Evolutionary conservation across 2,797 vertebrate genomes (phyloP).

Genomic region (Rhinophrynus dorsalis): DNA sequence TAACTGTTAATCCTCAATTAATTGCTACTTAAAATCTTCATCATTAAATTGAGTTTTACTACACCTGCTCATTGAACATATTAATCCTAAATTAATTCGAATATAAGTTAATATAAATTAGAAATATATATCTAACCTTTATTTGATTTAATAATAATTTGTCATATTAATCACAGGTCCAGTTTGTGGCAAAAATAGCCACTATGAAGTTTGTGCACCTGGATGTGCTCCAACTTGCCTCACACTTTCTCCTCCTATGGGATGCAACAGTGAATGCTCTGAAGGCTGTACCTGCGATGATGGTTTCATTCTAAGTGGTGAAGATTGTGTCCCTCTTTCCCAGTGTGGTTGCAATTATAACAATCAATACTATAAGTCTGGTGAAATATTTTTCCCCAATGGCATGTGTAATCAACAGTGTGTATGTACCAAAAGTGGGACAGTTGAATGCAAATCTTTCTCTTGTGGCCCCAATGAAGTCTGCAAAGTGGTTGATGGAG

Average conservation of each 20-base stretch:
- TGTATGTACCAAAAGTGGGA: slow-evolving; percentile 53
- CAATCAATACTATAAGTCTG: slow-evolving; percentile 55
- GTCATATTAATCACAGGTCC: slow-evolving; percentile 67
- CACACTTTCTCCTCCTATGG: slow-evolving; percentile 52
- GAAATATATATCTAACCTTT: too few relatives aligned
- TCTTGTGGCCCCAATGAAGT: slow-evolving; percentile 63
- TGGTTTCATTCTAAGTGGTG: slow-evolving; percentile 69
- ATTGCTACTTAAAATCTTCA: too few relatives aligned
- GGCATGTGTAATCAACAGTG: slow-evolving; percentile 58
- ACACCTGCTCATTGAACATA: too few relatives aligned
- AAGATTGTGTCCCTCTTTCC: slow-evolving; percentile 67
- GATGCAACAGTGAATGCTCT: slow-evolving; percentile 57
- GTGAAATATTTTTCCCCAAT: slow-evolving; percentile 51
- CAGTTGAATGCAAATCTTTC: slow-evolving; percentile 61
- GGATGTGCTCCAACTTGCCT: slow-evolving; percentile 71
- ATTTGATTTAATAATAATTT: too few relatives aligned
- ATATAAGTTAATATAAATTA: too few relatives aligned
- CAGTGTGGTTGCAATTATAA: slow-evolving; percentile 75
- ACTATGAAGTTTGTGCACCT: slow-evolving; percentile 67
- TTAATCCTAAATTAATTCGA: too few relatives aligned
- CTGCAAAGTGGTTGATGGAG: slow-evolving; percentile 66
- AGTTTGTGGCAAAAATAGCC: slow-evolving; percentile 73
- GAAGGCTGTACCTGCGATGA: slow-evolving; percentile 78
- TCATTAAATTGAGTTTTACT: too few relatives aligned
- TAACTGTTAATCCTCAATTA: too few relatives aligned